A percentile compares a stretch with the other conserved stretches of the same genome.
phyloP scores from a whole-genome alignment of 92 coral and sea anemone genomes.

The Zoanthus sansibaricus region DNA sequence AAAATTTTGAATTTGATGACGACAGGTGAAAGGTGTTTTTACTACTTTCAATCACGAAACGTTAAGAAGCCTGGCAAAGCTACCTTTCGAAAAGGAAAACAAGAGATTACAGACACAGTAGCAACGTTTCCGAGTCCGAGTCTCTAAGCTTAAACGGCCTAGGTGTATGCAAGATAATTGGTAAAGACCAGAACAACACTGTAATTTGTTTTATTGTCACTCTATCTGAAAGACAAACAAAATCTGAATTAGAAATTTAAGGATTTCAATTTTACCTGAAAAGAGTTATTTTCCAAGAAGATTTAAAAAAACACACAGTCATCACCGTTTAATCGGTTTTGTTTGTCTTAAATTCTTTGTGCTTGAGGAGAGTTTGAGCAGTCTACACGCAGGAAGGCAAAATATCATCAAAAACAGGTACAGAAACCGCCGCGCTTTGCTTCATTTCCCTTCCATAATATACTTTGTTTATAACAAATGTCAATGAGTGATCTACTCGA shows the following conservation, averaged over 20 bases:
- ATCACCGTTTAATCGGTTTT: not conserved
- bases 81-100: not conserved
- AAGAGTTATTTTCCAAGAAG: not conserved
- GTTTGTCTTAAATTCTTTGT: not conserved
- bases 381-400: not conserved
- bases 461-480: not conserved
- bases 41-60: not conserved
- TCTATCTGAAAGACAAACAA: not conserved
- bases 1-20: not conserved
- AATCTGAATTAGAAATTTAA: not conserved
- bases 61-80: not conserved
- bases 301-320: not conserved
- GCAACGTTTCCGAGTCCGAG: not conserved
- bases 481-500: not conserved
- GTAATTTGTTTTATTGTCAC: not conserved
- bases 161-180: too few species aligned
- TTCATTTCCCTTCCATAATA: not conserved
- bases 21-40: conserved; percentile 1
- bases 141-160: too few species aligned
- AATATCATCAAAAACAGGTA: not conserved
- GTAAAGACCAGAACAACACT: not conserved
- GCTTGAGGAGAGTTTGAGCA: not conserved
- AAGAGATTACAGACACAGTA: not conserved
- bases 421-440: not conserved
- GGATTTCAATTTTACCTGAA: not conserved